Evolutionary conservation across 2,888 invertebrate species (phyloP).

Genomic region (Drosophila sordidula): DNA sequence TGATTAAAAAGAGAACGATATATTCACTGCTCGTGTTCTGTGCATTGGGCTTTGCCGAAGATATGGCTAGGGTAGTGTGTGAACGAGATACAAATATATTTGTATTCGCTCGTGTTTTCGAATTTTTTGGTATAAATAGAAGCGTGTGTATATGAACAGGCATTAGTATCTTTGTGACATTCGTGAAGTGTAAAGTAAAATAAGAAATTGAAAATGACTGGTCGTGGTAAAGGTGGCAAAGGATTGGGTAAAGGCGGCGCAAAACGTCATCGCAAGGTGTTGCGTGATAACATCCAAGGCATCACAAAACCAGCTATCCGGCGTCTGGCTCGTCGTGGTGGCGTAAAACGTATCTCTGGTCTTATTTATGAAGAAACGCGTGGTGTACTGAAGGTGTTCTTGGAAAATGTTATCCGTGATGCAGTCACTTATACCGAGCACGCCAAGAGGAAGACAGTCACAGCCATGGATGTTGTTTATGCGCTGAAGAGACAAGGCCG

Average conservation of each 20-base stretch:
- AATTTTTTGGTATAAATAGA: conserved; percentile 6
- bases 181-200: conserved; percentile 82
- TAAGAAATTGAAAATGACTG: conserved; percentile 91
- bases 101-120: not conserved
- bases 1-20: not conserved
- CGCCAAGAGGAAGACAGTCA: conserved; percentile 93
- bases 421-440: conserved; percentile 93
- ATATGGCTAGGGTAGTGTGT: not conserved
- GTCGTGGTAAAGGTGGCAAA: conserved; percentile 92
- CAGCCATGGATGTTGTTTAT: conserved; percentile 94
- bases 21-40: conserved; percentile 26
- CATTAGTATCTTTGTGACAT: not conserved
- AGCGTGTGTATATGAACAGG: conserved; percentile 35
- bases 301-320: conserved; percentile 90
- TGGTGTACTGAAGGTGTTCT: conserved; percentile 88
- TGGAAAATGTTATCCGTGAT: conserved; percentile 91
- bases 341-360: conserved; percentile 90
- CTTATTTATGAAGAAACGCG: conserved; percentile 92
- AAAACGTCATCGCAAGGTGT: conserved; percentile 93
- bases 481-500: conserved; percentile 92
- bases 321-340: conserved; percentile 89
- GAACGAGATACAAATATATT: not conserved
- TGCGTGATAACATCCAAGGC: conserved; percentile 91
- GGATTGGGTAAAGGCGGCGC: conserved; percentile 92
- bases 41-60: not conserved